Evolutionary conservation across 2,888 invertebrate genomes (phyloP).

Genomic region (Clitarchus hookeri): DNA sequence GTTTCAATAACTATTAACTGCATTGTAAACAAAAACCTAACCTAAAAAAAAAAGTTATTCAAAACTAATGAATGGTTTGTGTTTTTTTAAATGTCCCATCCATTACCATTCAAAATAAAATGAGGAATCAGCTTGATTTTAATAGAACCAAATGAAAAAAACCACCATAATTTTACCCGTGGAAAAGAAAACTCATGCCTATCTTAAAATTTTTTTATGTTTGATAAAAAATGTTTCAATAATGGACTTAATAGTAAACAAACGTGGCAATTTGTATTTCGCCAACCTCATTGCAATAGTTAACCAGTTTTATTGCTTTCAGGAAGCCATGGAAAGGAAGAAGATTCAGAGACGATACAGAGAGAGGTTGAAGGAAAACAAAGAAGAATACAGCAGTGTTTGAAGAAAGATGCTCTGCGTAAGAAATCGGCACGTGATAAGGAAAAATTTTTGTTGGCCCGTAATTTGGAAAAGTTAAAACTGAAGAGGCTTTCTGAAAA

Average conservation of each 20-base stretch:
- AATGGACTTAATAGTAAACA: too few relatives aligned
- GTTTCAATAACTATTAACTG: not conserved
- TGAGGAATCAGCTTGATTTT: not conserved
- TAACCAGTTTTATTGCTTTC: not conserved
- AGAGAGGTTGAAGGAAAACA: not conserved
- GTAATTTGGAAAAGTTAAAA: not conserved
- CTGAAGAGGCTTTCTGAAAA: slow-evolving; percentile 7
- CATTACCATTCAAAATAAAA: not conserved
- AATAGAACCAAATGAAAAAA: not conserved
- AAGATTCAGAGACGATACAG: not conserved
- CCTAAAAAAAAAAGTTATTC: not conserved
- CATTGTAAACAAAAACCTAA: not conserved
- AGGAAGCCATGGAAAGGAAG: too few relatives aligned
- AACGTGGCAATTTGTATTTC: not conserved
- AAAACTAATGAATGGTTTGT: not conserved
- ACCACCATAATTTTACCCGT: not conserved
- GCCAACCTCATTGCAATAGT: not conserved
- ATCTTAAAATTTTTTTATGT: not conserved
- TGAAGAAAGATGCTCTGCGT: not conserved
- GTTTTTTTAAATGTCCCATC: not conserved
- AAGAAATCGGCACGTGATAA: slow-evolving; percentile 6
- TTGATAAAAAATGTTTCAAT: not conserved
- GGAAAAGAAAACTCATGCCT: not conserved
- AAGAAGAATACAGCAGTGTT: not conserved
- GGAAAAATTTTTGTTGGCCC: not conserved